phyloP scores from a whole-genome alignment of 2,888 invertebrate genomes.

The Ormyrus pomaceus region DNA sequence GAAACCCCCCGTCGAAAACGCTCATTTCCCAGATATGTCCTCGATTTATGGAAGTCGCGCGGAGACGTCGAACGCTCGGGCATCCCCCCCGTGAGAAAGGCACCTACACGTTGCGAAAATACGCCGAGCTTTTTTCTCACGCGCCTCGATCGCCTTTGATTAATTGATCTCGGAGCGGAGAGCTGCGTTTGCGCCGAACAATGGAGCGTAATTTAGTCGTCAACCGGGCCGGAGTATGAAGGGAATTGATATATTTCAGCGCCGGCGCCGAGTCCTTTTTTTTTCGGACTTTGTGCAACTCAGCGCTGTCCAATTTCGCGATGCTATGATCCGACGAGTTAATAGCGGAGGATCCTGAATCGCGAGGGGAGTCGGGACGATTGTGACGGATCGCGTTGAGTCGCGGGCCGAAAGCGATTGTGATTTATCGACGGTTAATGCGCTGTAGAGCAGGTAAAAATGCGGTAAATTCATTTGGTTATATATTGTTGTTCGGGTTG shows the following conservation, averaged over 20 bases:
- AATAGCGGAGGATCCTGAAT: too few species aligned
- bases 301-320: too few species aligned
- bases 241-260: too few species aligned
- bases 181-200: constrained; percentile 4
- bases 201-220: constrained; percentile 45
- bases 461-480: too few species aligned
- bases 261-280: background rate
- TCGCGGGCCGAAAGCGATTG: too few species aligned
- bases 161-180: background rate
- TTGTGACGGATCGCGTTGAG: too few species aligned
- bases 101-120: background rate
- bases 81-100: background rate
- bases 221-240: constrained; percentile 12
- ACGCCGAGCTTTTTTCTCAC: background rate
- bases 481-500: too few species aligned
- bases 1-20: background rate
- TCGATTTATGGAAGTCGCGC: background rate
- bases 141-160: constrained; percentile 25
- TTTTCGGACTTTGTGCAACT: background rate
- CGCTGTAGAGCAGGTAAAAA: too few species aligned
- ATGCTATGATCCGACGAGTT: background rate
- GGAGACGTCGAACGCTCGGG: background rate
- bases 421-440: too few species aligned
- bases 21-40: background rate
- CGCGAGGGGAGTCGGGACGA: too few species aligned